These are phyloP conservation scores for Sebastes baramenuke DNA, from an alignment of 2,797 vertebrate species.

Conservation along the genomic window DNA sequence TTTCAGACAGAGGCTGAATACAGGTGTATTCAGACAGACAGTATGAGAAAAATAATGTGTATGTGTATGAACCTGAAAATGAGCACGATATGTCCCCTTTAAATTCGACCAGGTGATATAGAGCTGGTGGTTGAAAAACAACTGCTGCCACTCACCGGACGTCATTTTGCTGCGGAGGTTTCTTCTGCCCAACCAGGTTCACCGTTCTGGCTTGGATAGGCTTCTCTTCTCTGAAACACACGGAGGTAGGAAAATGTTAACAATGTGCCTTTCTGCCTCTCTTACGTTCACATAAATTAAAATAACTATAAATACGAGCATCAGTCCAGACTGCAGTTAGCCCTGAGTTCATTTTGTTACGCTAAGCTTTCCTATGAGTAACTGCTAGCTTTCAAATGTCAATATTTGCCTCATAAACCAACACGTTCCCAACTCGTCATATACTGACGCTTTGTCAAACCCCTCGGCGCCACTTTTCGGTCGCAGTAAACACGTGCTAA, in stretches of 20 bases:
- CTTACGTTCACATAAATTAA: neutral
- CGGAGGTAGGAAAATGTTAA: constrained; percentile 19
- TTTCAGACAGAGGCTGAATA: neutral
- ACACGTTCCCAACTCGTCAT: too few species aligned
- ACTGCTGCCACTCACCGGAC: constrained; percentile 77
- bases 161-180: constrained; percentile 84
- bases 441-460: too few species aligned
- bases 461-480: too few species aligned
- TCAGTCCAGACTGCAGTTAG: neutral
- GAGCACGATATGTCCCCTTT: neutral
- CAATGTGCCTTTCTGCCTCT: neutral
- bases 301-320: neutral
- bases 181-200: constrained; percentile 86
- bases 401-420: neutral
- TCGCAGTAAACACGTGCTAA: too few species aligned
- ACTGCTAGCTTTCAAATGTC: neutral
- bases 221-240: constrained; percentile 85
- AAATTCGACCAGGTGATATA: neutral
- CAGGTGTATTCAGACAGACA: neutral
- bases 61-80: neutral
- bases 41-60: neutral
- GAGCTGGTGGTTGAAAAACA: neutral
- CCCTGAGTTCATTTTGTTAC: neutral
- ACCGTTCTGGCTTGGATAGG: constrained; percentile 85
- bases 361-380: neutral